These are phyloP conservation scores for Albula goreensis DNA, from an alignment of 2,113 vertebrate genomes.

Conservation along the genomic window DNA sequence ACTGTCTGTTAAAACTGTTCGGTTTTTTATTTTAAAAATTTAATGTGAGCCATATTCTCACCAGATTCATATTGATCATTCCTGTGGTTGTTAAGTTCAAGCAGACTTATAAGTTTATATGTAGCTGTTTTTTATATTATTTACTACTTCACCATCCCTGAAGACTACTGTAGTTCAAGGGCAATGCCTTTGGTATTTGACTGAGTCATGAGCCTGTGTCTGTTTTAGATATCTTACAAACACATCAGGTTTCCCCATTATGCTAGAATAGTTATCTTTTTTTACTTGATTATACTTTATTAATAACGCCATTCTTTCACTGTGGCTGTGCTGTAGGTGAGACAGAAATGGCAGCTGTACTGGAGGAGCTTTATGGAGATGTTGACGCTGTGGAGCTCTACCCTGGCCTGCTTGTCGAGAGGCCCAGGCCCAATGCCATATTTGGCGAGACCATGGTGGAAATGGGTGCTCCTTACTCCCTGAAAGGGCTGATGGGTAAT, in stretches of 20 bases:
- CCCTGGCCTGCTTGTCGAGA: slow-evolving; percentile 87
- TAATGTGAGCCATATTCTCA: too few relatives aligned
- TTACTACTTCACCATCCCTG: neutral
- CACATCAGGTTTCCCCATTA: too few relatives aligned
- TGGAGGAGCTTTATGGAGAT: slow-evolving; percentile 88
- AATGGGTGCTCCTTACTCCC: slow-evolving; percentile 89
- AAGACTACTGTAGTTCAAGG: neutral
- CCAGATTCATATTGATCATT: too few relatives aligned
- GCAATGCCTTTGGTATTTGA: neutral
- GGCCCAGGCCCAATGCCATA: slow-evolving; percentile 81
- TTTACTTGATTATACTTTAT: neutral
- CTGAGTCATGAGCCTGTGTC: neutral
- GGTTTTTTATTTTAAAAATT: too few relatives aligned
- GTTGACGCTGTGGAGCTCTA: slow-evolving; percentile 93
- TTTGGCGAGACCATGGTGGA: slow-evolving; percentile 98
- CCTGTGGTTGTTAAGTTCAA: neutral
- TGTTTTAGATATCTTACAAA: too few relatives aligned
- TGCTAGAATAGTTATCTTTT: too few relatives aligned
- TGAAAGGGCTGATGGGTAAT: slow-evolving; percentile 96
- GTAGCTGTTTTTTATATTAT: neutral
- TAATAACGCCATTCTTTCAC: neutral
- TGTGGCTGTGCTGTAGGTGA: slow-evolving; percentile 75
- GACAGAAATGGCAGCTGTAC: slow-evolving; percentile 87
- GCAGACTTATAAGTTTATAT: neutral
- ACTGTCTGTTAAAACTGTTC: too few relatives aligned